Conservation (phyloP, 2,113 vertebrate species). For the Copsychus sechellarum region DNA sequence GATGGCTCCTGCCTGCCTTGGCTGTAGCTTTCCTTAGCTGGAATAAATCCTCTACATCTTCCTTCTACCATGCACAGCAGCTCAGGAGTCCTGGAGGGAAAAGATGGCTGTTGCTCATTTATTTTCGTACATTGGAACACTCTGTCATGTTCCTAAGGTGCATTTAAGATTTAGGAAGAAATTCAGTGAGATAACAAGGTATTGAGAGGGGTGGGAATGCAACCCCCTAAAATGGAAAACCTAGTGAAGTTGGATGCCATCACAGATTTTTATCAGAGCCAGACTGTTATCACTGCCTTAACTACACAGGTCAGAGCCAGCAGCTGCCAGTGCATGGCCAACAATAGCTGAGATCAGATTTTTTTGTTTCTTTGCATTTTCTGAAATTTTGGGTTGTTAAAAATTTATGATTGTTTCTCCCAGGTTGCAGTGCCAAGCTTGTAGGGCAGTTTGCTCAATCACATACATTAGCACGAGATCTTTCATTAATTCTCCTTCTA, state of each 20-base stretch:
- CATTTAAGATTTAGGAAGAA: background rate
- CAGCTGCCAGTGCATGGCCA: background rate
- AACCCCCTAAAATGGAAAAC: background rate
- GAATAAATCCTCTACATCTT: background rate
- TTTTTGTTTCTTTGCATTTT: background rate
- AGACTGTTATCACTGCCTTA: background rate
- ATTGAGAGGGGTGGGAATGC: fast-evolving
- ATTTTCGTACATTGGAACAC: background rate
- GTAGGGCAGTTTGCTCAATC: background rate
- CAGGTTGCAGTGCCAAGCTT: background rate
- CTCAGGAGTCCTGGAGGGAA: background rate
- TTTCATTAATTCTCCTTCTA: background rate
- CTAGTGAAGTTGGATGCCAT: background rate
- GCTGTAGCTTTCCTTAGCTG: background rate
- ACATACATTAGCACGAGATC: background rate
- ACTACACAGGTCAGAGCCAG: background rate
- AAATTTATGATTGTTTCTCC: background rate
- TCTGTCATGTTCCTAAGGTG: background rate
- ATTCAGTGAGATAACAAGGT: background rate
- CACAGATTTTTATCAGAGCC: background rate
- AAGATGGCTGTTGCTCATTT: background rate
- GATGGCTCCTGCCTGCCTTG: background rate
- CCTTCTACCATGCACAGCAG: background rate
- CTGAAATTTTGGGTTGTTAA: background rate
- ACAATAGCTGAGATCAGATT: background rate